These are phyloP conservation scores for sheep (Ovis aries) DNA, from an alignment of 2,113 vertebrate species.

Conservation along the genomic window ARS-UI_Ramb_v3.0 NC_056071.1:59244501-59245000, in stretches of 20 bases:
- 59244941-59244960: not conserved
- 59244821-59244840: not conserved
- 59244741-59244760: too few relatives aligned
- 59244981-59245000: not conserved
- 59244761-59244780: not conserved
- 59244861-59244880: not conserved
- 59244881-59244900: not conserved
- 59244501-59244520: accelerated
- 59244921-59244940: not conserved
- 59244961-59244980: not conserved
- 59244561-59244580: not conserved
- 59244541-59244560: accelerated
- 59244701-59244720: too few relatives aligned
- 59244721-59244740: not conserved
- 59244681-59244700: not conserved
- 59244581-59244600: not conserved
- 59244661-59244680: not conserved
- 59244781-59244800: not conserved
- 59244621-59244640: accelerated
- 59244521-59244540: not conserved
- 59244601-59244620: accelerated
- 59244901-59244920: not conserved
- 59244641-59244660: not conserved
- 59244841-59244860: not conserved
- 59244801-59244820: not conserved